Evolutionary conservation across 2,888 invertebrate genomes (phyloP).

Genomic region (Metopia argyrocephala): DNA sequence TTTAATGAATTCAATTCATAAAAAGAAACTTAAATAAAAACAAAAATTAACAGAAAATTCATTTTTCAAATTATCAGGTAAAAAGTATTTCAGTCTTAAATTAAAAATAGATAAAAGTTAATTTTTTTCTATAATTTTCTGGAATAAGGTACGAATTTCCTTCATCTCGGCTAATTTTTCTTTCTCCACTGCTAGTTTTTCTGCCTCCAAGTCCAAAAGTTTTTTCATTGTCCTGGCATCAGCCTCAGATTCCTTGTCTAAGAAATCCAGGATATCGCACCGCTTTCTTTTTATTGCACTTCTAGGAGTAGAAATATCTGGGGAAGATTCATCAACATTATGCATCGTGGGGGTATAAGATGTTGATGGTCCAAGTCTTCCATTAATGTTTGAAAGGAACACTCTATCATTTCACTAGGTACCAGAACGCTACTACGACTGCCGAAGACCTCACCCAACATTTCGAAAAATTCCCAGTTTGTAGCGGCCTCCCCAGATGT

Average conservation of each 20-base stretch:
- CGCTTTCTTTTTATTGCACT: background rate
- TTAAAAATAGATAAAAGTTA: background rate
- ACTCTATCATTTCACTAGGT: constrained; percentile 17
- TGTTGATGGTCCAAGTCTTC: constrained; percentile 11
- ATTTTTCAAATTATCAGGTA: too few species aligned
- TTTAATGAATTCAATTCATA: constrained; percentile 21
- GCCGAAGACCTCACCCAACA: background rate
- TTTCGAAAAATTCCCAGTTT: background rate
- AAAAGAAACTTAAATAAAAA: too few species aligned
- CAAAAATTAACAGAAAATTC: too few species aligned
- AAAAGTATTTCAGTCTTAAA: too few species aligned
- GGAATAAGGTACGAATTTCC: constrained; percentile 27
- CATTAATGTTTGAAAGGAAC: constrained; percentile 29
- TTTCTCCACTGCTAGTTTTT: constrained; percentile 1
- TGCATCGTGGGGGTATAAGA: background rate
- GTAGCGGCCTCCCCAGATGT: too few species aligned
- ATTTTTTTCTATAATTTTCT: background rate
- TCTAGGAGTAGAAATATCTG: background rate
- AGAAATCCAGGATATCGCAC: background rate
- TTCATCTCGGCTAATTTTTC: constrained; percentile 14
- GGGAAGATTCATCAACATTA: background rate
- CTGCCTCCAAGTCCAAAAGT: constrained; percentile 25
- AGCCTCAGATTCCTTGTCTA: constrained; percentile 8
- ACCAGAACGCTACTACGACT: constrained; percentile 30
- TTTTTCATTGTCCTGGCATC: constrained; percentile 37